A percentile compares a stretch with the other conserved stretches of the same genome.
phyloP scores from a whole-genome alignment of 1,140 invertebrate species.

The Drosophila suzukii region DNA sequence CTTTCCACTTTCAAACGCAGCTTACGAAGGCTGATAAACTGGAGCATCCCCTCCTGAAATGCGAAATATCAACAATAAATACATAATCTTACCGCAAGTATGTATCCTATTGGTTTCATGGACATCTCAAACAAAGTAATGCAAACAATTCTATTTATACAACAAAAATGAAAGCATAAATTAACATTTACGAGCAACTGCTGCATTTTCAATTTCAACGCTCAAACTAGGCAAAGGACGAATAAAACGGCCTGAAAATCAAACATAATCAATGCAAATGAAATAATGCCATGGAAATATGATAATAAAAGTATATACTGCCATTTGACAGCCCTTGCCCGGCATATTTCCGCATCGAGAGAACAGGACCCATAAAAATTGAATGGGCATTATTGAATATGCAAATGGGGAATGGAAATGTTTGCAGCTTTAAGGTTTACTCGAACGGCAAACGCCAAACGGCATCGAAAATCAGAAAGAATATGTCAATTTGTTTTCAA shows the following conservation, averaged over 20 bases:
- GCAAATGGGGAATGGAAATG: conserved; percentile 47
- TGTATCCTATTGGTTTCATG: conserved; percentile 79
- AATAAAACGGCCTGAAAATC: conserved; percentile 21
- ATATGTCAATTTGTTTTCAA: conserved; percentile 79
- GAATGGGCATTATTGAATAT: conserved; percentile 51
- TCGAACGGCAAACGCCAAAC: conserved; percentile 42
- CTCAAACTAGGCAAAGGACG: conserved; percentile 36
- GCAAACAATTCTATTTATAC: conserved; percentile 48
- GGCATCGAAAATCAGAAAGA: conserved; percentile 56
- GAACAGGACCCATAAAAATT: conserved; percentile 22
- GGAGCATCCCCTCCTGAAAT: conserved; percentile 4
- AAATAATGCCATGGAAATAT: conserved; percentile 54
- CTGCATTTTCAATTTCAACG: conserved; percentile 33
- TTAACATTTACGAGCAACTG: conserved; percentile 24
- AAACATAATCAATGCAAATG: conserved; percentile 51
- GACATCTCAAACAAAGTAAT: conserved; percentile 69
- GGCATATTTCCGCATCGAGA: not conserved
- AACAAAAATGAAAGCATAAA: conserved; percentile 30
- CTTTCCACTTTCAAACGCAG: not conserved
- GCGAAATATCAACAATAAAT: conserved; percentile 59
- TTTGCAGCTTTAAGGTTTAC: conserved; percentile 50
- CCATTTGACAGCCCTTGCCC: conserved; percentile 14
- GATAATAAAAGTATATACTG: conserved; percentile 43
- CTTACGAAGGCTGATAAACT: not conserved
- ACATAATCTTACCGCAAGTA: conserved; percentile 52